Evolutionary conservation across 2,113 vertebrate genomes (phyloP).

Genomic region (Rhizomys pruinosus): DNA sequence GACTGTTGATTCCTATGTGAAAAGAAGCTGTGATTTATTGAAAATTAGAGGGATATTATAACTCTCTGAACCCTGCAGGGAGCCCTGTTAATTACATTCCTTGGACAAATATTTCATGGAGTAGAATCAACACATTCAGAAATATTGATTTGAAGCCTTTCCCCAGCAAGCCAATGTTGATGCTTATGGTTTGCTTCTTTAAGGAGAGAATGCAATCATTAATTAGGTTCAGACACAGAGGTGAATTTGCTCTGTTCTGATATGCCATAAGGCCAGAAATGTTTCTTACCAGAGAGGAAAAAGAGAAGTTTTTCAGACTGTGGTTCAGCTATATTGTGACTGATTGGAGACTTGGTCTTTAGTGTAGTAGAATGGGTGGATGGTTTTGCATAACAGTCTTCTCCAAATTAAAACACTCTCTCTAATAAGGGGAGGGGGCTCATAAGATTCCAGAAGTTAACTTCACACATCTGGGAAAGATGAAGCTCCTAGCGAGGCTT

Average conservation of each 20-base stretch:
- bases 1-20: constrained; percentile 33
- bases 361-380: too few relatives aligned
- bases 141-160: constrained; percentile 36
- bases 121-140: not conserved
- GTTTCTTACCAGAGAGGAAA: not conserved
- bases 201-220: constrained; percentile 13
- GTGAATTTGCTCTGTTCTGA: not conserved
- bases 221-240: not conserved
- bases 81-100: constrained; percentile 24
- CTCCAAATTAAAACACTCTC: not conserved
- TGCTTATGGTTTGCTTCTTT: constrained; percentile 28
- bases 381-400: too few relatives aligned
- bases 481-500: too few relatives aligned
- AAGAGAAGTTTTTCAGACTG: too few relatives aligned
- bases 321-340: too few relatives aligned
- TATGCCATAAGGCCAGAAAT: not conserved
- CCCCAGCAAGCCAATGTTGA: not conserved
- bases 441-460: too few relatives aligned
- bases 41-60: constrained; percentile 28
- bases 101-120: constrained; percentile 61
- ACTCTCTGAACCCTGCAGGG: constrained; percentile 2
- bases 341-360: not conserved
- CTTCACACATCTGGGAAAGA: not conserved
- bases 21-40: constrained; percentile 44
- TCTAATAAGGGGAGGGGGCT: not conserved